Base-by-base conservation (phyloP, 2,113 vertebrate genomes). In the Baryphthengus martii region DNA sequence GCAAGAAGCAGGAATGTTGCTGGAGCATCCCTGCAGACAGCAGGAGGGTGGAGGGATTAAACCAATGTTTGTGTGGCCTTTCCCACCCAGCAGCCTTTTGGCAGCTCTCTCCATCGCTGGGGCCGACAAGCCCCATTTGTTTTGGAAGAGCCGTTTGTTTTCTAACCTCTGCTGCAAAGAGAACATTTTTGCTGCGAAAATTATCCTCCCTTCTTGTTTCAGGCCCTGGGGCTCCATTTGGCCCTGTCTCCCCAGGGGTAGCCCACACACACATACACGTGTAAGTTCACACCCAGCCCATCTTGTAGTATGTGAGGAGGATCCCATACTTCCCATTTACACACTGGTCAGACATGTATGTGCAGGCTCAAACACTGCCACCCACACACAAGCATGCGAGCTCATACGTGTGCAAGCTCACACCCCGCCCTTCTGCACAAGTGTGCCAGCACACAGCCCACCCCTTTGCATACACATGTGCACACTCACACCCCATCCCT, bases 81-180 rank as follows among this genome's bases (percentile, higher is more conserved):
- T 95, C 79, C 86, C 78, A 91, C 81, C 49, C 90, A 63, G 90
- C 78, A 93, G 75, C 85, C 50, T 95, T 89, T 83, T 88, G 89
- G 95, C 94, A 96, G 85, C 53, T 83, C 55, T 88, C 74, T 75
- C 37, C 29, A 0, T 42, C 2, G 5, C 91, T 79, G 50, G 24
- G 74, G 74, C 53, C 2, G 3, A 89, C 0, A 2, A 95, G 70
- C 56, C 78, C 81, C 93, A 91, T 93, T 96, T 95, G 78, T 93
- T 94, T 95, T 88, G 93, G 94, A 95, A 94, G 68, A 88, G 50
- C 39, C 8, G 1, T 74, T 90, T 93, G 88, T 93, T 97, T 94
- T 91, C 88, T 44, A 76, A 4, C 49, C 42, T 95, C 89, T 73
- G 71, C 82, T 91, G 81, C 2, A 5, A 89, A 94, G 42, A 28